Evolutionary conservation across 2,888 invertebrate genomes (phyloP), one percentile per base, ranked within the genome.

Genomic region (Agriopis leucophaearia): DNA sequence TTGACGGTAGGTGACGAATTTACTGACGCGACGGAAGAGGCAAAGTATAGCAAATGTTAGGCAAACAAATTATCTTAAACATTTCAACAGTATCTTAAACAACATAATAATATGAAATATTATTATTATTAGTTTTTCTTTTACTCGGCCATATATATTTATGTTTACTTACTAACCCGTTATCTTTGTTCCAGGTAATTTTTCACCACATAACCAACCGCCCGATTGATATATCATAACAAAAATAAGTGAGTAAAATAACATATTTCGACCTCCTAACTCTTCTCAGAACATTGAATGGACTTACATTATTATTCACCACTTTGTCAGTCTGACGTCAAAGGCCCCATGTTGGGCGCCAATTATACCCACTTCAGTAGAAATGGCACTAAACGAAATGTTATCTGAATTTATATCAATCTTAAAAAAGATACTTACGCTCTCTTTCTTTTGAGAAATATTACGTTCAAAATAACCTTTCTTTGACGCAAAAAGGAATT

Each of bases 1-100:
- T 74, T 74, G 59, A 64, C 64, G 56, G 59, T 51, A 62, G 57
- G 59, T 72, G 67, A 67, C 65, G 63, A 70, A 69, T 60, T 64
- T 59, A 42, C 56, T 65, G 63, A 60, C 51, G 64, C 52, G 58
- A 42, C 16, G 45, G 38, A 36, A 44, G 50, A 44, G 8, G 8
- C 10, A 38, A 10, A n/a, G 9, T 9, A 15, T 38, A 15, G 36
- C 36, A 38, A 12, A 47, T 9, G 8, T 7, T 12, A 48, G 10
- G 48, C 6, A 27, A 27, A 9, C 2, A 27, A 4, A 48, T 36
- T 36, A 36, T 10, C 0, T 38, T 7, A 38, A 38, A 38, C 2
- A 27, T 2, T 2, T 27, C 27, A 2, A 27, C 27, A 27, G 5
- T 27, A 27, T 27, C 27, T 27, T 5, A 27, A 27, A 27, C 3